Evolutionary conservation across 2,797 vertebrate genomes (phyloP).

Genomic region (Argentina silus): DNA sequence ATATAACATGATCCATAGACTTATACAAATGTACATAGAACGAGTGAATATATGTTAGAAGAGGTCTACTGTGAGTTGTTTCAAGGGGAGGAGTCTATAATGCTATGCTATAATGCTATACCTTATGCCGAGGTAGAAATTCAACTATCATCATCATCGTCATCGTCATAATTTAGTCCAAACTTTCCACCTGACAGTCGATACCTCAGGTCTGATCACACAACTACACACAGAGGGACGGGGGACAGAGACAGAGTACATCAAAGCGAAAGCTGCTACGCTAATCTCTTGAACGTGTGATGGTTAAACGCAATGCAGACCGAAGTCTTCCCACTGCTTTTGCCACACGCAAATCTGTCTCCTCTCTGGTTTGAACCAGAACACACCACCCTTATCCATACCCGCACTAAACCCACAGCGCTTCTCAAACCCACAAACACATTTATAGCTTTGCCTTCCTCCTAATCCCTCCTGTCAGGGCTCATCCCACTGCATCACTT

Average conservation of each 20-base stretch:
- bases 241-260: too few species aligned
- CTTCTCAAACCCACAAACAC: neutral
- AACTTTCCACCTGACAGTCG: too few species aligned
- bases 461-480: constrained; percentile 21
- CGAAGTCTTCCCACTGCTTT: neutral
- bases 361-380: neutral
- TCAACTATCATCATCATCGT: too few species aligned
- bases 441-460: constrained; percentile 22
- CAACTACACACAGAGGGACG: too few species aligned
- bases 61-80: neutral
- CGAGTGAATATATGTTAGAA: constrained; percentile 19
- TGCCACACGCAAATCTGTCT: neutral
- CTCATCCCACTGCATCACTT: constrained; percentile 31
- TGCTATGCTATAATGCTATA: too few species aligned
- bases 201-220: too few species aligned
- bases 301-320: neutral
- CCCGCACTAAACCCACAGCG: neutral
- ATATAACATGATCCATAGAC: constrained; percentile 30
- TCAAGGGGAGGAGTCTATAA: too few species aligned
- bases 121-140: too few species aligned
- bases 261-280: too few species aligned
- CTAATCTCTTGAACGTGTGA: neutral
- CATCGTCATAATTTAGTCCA: too few species aligned
- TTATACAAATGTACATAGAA: too few species aligned
- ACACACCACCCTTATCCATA: neutral